phyloP scores from a whole-genome alignment of 1,140 invertebrate genomes.

The Brachionus paranguensis region DNA sequence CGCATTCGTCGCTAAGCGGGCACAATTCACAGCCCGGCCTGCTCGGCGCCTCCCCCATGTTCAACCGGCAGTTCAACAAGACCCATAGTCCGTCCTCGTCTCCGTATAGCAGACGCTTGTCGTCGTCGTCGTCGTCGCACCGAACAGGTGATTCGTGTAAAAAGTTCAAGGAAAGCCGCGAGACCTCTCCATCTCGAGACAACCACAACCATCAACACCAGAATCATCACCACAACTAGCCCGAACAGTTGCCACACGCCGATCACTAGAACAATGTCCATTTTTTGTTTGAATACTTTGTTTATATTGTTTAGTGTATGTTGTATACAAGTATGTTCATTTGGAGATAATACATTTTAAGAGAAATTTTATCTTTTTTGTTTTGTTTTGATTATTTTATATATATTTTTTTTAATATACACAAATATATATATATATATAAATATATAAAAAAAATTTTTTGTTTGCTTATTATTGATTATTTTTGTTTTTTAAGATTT shows the following conservation, averaged over 20 bases:
- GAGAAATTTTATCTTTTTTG: background rate
- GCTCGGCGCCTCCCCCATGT: background rate
- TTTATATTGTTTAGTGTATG: conserved; percentile 8
- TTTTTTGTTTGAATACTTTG: background rate
- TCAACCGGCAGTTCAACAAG: background rate
- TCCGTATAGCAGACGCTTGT: background rate
- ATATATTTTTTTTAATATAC: background rate
- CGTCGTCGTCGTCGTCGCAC: background rate
- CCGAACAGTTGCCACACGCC: background rate
- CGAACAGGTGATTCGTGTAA: background rate
- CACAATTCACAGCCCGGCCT: background rate
- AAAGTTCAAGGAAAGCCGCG: background rate
- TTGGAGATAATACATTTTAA: background rate
- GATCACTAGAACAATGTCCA: background rate
- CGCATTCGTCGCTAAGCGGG: background rate
- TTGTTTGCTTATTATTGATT: background rate
- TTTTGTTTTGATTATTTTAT: background rate
- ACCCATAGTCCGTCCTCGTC: background rate
- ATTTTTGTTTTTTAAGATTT: background rate
- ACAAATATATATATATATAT: background rate
- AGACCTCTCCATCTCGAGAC: background rate
- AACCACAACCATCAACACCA: background rate
- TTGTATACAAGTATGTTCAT: background rate
- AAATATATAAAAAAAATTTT: background rate
- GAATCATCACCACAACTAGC: background rate